Evolutionary conservation across 2,888 invertebrate species (phyloP), one percentile per base, ranked within the genome.

Genomic region (Gymnocheta viridis): DNA sequence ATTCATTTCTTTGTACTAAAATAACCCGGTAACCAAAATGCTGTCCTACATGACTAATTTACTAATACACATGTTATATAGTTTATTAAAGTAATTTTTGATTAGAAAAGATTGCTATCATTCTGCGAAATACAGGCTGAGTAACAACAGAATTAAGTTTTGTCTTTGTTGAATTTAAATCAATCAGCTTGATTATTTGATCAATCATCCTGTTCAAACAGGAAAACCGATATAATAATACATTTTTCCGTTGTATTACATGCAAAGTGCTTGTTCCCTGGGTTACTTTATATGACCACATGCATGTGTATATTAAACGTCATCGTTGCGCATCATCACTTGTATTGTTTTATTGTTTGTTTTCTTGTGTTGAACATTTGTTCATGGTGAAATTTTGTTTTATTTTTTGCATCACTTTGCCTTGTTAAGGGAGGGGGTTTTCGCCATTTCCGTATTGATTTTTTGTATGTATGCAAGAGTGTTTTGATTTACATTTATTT

Each of bases 301-400:
- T 35, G 24, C 24, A 24, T 67, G 24, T 10, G 14, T 17, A 27
- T 54, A 10, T 35, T 9, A 60, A 76, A 83, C 79, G 70, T 76
- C 79, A 79, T 70, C 70, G 74, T 70, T 72, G 74, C 70, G 76
- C 83, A 83, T 80, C 83, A 83, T 80, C 80, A 77, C 70, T 83
- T 77, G 76, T 80, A 80, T 76, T 76, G 80, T 83, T 80, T 77
- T 66, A 60, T 77, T 77, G 62, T 77, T 66, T 32, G 49, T 49
- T 73, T 69, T 60, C 32, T 67, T n/a, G 35, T 56, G 35, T 56
- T 64, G 14, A 70, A 35, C 60, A 24, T 76, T 76, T 76, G 29
- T 73, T 67, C 32, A 49, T 73, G 56, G 60, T 51, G 14, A 22
- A 17, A 38, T 24, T 3, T 4, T 32, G 14, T 1, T 62, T 51